Conservation (phyloP, 2,113 vertebrate genomes). For the Phylloscopus trochiloides region DNA sequence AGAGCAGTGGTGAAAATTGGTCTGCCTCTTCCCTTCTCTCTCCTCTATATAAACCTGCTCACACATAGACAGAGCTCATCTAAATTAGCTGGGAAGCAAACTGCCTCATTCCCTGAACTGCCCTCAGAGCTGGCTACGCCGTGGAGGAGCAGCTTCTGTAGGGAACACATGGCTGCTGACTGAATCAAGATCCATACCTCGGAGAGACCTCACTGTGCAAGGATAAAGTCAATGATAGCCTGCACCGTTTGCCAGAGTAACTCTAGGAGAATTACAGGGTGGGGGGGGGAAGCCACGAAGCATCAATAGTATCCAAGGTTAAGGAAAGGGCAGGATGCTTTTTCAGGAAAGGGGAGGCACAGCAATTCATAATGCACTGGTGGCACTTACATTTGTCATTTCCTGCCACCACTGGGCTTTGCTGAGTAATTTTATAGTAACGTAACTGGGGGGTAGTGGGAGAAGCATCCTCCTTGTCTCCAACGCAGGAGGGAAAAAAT, state of each 20-base stretch:
- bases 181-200: not conserved
- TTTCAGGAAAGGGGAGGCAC: slow-evolving; percentile 2
- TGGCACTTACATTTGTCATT: slow-evolving; percentile 36
- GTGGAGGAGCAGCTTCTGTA: slow-evolving; percentile 8
- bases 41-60: slow-evolving; percentile 7
- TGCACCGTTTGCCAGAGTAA: not conserved
- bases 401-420: slow-evolving; percentile 12
- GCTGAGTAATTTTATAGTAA: not conserved
- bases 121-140: not conserved
- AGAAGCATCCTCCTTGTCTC: not conserved
- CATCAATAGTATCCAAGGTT: slow-evolving; percentile 17
- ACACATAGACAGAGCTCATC: not conserved
- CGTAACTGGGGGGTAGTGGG: not conserved
- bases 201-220: not conserved
- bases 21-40: slow-evolving; percentile 21
- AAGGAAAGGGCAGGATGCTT: slow-evolving; percentile 48
- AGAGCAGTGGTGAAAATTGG: not conserved
- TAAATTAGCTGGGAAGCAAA: slow-evolving; percentile 18
- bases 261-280: not conserved
- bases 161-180: slow-evolving; percentile 30
- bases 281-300: not conserved
- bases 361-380: not conserved
- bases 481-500: not conserved
- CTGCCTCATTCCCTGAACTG: slow-evolving; percentile 35
- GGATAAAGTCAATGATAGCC: not conserved